phyloP scores from a whole-genome alignment of 2,888 invertebrate species.

The Trichogramma evanescens region DNA sequence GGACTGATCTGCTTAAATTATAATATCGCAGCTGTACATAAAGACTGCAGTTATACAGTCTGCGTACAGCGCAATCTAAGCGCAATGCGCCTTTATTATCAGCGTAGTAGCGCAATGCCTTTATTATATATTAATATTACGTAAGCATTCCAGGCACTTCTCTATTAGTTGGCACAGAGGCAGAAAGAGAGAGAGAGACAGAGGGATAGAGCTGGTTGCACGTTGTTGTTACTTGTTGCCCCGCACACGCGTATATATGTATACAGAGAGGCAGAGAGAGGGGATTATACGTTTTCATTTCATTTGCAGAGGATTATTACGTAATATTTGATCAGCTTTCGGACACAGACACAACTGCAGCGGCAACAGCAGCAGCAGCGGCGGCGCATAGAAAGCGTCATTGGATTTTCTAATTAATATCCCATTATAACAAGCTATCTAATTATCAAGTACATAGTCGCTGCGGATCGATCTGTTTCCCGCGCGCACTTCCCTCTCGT shows the following conservation, averaged over 20 bases:
- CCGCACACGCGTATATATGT: not conserved
- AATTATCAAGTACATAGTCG: not conserved
- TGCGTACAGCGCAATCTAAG: too few species aligned
- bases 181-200: slow-evolving; percentile 1
- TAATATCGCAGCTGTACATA: too few species aligned
- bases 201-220: not conserved
- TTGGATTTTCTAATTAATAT: slow-evolving; percentile 5
- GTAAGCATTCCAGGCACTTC: too few species aligned
- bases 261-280: not conserved
- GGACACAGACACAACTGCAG: not conserved
- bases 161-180: not conserved
- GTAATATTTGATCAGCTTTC: slow-evolving; percentile 9
- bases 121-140: too few species aligned
- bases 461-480: not conserved
- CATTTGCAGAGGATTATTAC: not conserved
- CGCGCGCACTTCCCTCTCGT: too few species aligned
- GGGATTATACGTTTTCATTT: not conserved
- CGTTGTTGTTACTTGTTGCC: too few species aligned
- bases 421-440: not conserved
- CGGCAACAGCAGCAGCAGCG: too few species aligned
- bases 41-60: too few species aligned
- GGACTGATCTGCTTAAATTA: too few species aligned
- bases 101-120: too few species aligned
- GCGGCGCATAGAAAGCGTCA: too few species aligned
- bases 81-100: too few species aligned